Percentiles rank a stretch among this genome's conserved stretches.
phyloP scores from a whole-genome alignment of 1,140 invertebrate species.

The Tenebrio molitor region DNA sequence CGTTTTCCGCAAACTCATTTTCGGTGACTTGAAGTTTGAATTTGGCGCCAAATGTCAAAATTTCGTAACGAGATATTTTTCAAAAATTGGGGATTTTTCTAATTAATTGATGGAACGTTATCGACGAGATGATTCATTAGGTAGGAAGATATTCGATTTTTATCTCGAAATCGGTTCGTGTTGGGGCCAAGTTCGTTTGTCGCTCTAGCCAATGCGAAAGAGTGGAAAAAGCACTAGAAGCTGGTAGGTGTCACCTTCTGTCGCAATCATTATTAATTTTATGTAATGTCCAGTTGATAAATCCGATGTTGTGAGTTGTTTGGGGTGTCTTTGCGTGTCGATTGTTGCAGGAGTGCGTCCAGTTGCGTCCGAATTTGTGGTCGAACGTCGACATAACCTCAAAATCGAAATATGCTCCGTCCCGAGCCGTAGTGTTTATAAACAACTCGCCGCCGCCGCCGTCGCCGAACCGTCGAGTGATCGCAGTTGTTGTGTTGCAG shows the following conservation, averaged over 20 bases:
- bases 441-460: too few relatives aligned
- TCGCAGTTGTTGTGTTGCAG: slow-evolving; percentile 43
- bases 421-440: slow-evolving; percentile 22
- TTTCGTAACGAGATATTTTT: slow-evolving; percentile 36
- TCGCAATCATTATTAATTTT: slow-evolving; percentile 40
- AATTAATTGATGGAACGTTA: slow-evolving; percentile 22
- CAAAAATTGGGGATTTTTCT: slow-evolving; percentile 22
- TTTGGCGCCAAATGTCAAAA: slow-evolving; percentile 37
- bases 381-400: slow-evolving; percentile 10
- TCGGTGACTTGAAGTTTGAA: slow-evolving; percentile 21
- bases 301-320: slow-evolving; percentile 12
- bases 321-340: neutral
- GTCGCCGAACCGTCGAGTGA: too few relatives aligned
- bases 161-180: neutral
- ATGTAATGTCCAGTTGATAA: slow-evolving; percentile 12
- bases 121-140: neutral
- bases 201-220: slow-evolving; percentile 28
- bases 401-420: slow-evolving; percentile 11
- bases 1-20: slow-evolving; percentile 8
- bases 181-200: neutral
- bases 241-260: slow-evolving; percentile 46
- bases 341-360: neutral
- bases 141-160: neutral
- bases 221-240: slow-evolving; percentile 35
- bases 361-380: neutral